Base-by-base conservation (phyloP, 2,888 invertebrate genomes). In the Hyalella azteca region DNA sequence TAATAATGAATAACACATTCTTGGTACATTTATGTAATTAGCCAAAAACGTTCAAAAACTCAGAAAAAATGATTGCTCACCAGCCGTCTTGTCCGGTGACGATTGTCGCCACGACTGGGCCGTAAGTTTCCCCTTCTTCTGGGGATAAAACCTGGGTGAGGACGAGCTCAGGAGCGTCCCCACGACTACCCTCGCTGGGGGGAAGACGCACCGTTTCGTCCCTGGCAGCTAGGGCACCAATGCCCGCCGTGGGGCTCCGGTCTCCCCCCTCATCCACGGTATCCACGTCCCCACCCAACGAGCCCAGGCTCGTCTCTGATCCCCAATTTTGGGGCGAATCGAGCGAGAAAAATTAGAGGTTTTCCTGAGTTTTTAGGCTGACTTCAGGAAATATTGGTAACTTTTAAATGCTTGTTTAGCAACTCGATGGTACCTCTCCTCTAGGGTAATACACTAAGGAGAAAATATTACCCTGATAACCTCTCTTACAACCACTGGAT, bases 241-340 rank as follows among this genome's bases (percentile, higher is more conserved):
- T n/a, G 50, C 80, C 78, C 40, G 79, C 73, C 13, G 91, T 91
- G 4, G 92, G 91, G 66, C 91, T 91, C 66, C 89, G 88, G 84
- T 87, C 85, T 85, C 88, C 86, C 81, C 89, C 90, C 77, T 88
- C 87, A 93, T 73, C 91, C 86, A 91, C 91, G 86, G 93, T 92
- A 93, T 73, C 91, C 86, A 91, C 91, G 86, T 93, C 93, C 7
- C 91, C 91, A 83, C 93, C 93, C 80, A 93, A 88, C 0, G 93
- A 93, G 0, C 93, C 93, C 87, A 93, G 93, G 86, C 93, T 93
- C 3, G 93, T 91, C 86, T 94, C 94, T 92, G 86, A n/a, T n/a
- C n/a, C n/a, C n/a, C n/a, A n/a, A n/a, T n/a, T n/a, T n/a, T n/a
- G n/a, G n/a, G n/a, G n/a, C n/a, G n/a, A n/a, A n/a, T n/a, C n/a